Evolutionary conservation across 2,113 vertebrate genomes (phyloP), one percentile per base, ranked within the genome.

Genomic region (Pachypanchax playfairii): DNA sequence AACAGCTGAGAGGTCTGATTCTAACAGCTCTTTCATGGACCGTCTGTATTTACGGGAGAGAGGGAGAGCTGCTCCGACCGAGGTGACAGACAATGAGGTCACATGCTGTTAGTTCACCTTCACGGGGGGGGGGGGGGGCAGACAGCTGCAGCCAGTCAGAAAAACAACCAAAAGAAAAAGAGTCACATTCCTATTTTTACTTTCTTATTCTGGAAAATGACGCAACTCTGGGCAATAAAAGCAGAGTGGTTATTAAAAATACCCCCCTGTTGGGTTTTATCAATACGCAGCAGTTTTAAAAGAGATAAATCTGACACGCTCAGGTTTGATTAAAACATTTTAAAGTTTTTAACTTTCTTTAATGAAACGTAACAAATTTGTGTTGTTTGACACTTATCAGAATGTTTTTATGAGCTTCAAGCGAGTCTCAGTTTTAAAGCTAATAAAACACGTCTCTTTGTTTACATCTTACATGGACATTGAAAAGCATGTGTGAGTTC

Each of bases 171-270:
- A 48, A 78, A 18, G 57, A n/a, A n/a, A n/a, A n/a, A n/a, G n/a
- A n/a, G 28, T 33, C 62, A 50, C 35, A 43, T 57, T 53, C 13
- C 24, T 5, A 47, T 66, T 50, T 53, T 69, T 22, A 29, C 67
- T 53, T 70, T 67, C 44, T 51, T 55, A 43, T 70, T 50, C 48
- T 64, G 67, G 44, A 62, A 66, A 65, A 67, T 85, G 84, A 89
- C 76, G 84, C 72, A 89, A 89, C 26, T 1, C 31, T 1, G 14
- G 8, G 79, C 50, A 85, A 87, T 78, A 69, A 71, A 73, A 42
- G 22, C 25, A 15, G 47, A 67, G 49, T 25, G 2, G 20, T 31
- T 21, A 71, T 66, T 58, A 70, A 83, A 77, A 53, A 61, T 42
- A 65, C 52, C 15, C 38, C 21, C 20, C 59, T 62, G 25, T 73